Base-by-base conservation (phyloP, 2,797 vertebrate species). In the Pagetopsis macropterus region DNA sequence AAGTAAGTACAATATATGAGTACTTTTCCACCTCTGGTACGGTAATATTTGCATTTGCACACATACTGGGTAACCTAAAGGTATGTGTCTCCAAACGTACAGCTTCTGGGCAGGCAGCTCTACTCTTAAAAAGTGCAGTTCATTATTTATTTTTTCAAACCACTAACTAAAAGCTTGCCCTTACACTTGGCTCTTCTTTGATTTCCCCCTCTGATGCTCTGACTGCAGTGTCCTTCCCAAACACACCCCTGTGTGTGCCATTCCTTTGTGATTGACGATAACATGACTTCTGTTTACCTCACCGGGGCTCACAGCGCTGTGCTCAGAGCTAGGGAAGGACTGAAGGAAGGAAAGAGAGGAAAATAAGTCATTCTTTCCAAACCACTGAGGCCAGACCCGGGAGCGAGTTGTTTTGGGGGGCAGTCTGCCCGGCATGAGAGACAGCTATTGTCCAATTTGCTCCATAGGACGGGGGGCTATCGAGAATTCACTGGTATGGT, bases 331-430 rank as follows among this genome's bases (percentile, higher is more conserved):
- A 59, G 88, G 82, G 73, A 74, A 81, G 68, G 70, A 31, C 72
- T 68, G 70, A 80, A 87, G 86, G 87, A 92, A 90, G 88, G 85
- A 88, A 91, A 66, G 72, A 61, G 70, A 84, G 84, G 90, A 82
- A 89, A 87, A 91, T 11, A 87, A 89, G 84, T 92, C 78, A 91
- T 87, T 92, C 84, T 92, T 92, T 91, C 90, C 88, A 1, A 84
- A 61, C 78, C 70, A 57, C 59, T 72, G 84, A 91, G 84, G 83
- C 70, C 77, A 62, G 79, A 84, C 80, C 75, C 59, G 31, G 75
- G 84, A 89, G 66, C 78, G 41, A 79, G 75, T 89, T 90, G 89
- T 88, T 92, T 91, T 82, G 87, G 87, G 81, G 87, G 83, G 83
- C 74, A 67, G 84, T 79, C 71, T 79, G 65, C 70, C 59, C 43